Percentiles rank a stretch among this genome's conserved stretches.
Conservation (phyloP, 2,797 vertebrate species). For the Acanthurus lineatus region DNA sequence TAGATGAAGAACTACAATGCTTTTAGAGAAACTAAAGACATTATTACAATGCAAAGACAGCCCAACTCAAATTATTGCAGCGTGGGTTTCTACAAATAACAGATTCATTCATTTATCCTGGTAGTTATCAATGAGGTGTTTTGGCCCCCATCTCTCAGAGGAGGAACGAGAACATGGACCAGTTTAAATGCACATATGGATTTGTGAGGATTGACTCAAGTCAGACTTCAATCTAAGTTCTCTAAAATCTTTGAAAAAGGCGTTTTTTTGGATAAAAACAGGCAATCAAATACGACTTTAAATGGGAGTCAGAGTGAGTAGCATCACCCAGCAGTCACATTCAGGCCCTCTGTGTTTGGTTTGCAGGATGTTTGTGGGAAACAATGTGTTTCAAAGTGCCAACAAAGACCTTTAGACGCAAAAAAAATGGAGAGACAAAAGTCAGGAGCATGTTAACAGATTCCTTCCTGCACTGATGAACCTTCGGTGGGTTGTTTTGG, state of each 20-base stretch:
- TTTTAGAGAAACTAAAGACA: no score
- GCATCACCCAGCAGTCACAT: neutral
- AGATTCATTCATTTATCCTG: no score
- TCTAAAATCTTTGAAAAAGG: no score
- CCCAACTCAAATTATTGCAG: no score
- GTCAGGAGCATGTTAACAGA: slow-evolving; percentile 10
- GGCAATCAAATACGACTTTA: no score
- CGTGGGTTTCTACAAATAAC: no score
- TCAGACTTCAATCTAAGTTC: no score
- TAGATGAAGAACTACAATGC: no score
- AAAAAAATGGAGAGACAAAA: neutral
- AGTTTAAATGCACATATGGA: neutral
- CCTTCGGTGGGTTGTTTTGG: slow-evolving; percentile 44
- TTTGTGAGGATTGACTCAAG: neutral
- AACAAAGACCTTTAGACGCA: neutral
- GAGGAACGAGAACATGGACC: neutral
- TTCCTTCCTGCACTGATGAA: slow-evolving; percentile 49
- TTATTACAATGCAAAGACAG: no score
- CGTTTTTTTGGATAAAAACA: no score
- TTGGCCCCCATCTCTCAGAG: neutral
- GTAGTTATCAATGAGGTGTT: no score
- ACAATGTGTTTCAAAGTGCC: neutral
- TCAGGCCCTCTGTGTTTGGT: neutral
- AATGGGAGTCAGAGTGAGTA: neutral
- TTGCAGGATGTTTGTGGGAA: neutral